Evolutionary conservation across 2,113 vertebrate genomes (phyloP), one percentile per base, ranked within the genome.

Genomic region (Gambusia holbrooki): DNA sequence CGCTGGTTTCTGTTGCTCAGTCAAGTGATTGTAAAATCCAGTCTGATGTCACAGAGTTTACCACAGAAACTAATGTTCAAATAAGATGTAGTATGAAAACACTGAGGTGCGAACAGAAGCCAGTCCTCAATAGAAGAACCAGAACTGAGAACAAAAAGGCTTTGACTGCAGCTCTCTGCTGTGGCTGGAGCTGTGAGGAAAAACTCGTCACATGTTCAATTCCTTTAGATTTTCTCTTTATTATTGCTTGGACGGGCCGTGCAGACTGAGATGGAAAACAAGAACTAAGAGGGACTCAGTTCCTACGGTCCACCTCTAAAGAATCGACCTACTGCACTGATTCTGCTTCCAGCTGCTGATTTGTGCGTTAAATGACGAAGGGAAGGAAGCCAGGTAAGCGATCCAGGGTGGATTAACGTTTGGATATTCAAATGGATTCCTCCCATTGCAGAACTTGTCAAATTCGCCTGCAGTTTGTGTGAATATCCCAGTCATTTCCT

Each of bases 21-120:
- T 69, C 45, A 65, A 17, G 2, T 61, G n/a, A 28, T 5, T 66
- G 35, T 32, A 73, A 78, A 78, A 61, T 27, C 63, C 30, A 25
- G 4, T 8, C 19, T 58, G n/a, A 69, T 72, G 58, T 61, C 48
- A 65, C 22, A 61, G 17, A 12, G 17, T 40, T 37, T 61, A 62
- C 29, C 9, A 68, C 60, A 28, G 77, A 74, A 69, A 32, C 2
- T 40, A 37, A 32, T 19, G 4, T 61, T 67, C 60, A 28, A 68
- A 28, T 68, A 14, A 27, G 42, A 66, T 30, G 25, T 42, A 27
- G 19, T 25, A 35, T 17, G 15, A 14, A 42, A 42, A 42, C 13
- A 13, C 40, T 4, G 13, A 42, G 40, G 29, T 40, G 12, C 30
- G 27, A 22, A 62, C 14, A 48, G 54, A 69, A 69, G 45, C 4